A percentile compares a stretch with the other conserved stretches of the same genome.
Evolutionary conservation across 2,888 invertebrate genomes (phyloP).

Genomic region (Watsonalla cultraria): DNA sequence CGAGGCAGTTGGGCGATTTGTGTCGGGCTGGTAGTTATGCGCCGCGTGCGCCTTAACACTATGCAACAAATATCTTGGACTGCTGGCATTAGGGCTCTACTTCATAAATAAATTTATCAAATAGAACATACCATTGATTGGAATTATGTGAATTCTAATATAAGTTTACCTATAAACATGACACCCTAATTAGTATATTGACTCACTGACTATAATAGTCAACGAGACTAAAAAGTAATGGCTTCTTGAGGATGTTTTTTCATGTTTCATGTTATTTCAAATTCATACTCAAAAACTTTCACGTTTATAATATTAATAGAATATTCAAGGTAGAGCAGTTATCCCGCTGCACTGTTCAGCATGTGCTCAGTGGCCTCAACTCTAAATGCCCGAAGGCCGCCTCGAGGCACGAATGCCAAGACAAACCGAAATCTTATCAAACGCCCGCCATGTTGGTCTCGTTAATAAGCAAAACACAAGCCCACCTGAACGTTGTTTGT

Average conservation of each 20-base stretch:
- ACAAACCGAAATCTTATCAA: conserved; percentile 77
- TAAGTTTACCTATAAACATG: no score
- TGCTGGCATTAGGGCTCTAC: conserved; percentile 27
- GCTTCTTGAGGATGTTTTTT: no score
- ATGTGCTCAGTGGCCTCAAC: conserved; percentile 43
- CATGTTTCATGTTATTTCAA: no score
- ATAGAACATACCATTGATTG: conserved; percentile 5
- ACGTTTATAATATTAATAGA: neutral
- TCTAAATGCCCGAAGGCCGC: conserved; percentile 64
- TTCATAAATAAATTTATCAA: conserved; percentile 3
- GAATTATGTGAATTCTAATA: conserved; percentile 5
- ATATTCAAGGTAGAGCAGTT: conserved; percentile 36
- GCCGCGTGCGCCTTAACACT: conserved; percentile 35
- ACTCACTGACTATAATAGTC: no score
- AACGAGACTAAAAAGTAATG: no score
- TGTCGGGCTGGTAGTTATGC: conserved; percentile 43
- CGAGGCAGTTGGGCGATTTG: conserved; percentile 50
- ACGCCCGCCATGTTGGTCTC: conserved; percentile 67
- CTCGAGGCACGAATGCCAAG: conserved; percentile 73
- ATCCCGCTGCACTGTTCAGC: conserved; percentile 4
- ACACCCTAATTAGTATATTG: no score
- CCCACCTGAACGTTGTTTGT: conserved; percentile 69
- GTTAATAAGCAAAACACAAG: conserved; percentile 77
- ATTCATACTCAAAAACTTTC: no score
- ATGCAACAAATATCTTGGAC: conserved; percentile 39